Base-by-base conservation (phyloP, 2,113 vertebrate species). In the Solea senegalensis region DNA sequence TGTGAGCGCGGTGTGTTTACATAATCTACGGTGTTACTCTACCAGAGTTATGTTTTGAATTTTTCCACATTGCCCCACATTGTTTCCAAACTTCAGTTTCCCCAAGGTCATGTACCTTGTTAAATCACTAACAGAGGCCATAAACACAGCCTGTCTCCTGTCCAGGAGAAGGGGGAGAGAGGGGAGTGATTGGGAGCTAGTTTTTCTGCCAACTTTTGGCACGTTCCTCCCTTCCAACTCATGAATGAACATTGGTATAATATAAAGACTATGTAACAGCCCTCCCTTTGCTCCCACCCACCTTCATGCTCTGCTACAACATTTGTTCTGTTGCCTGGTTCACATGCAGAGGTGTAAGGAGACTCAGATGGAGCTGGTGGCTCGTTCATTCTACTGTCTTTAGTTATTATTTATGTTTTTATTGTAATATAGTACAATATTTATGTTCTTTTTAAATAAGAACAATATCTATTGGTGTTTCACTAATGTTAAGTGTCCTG, bases 191-290 rank as follows among this genome's bases (percentile, higher is more conserved):
- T 80, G 74, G 58, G 72, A 74, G 73, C 57, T 57, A 27, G 64
- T 65, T 74, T 65, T 66, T 71, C 59, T 78, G 80, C 76, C 72
- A 76, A 45, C 59, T 75, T 57, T 71, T 84, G 82, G 82, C 75
- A 82, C 34, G 26, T 69, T 72, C 40, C 55, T 70, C 62, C 65
- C 21, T 62, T 58, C 54, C 45, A 49, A 62, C 43, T 74, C 62
- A 76, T 89, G 84, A 90, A 90, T 87, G 86, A 83, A 83, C 63
- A 58, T 69, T 80, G 79, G 86, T 86, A 69, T 83, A 83, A 80
- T 70, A 80, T 72, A 78, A 77, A 72, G 71, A 46, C 75, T 53
- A 39, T 74, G 81, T 60, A 78, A 40, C 41, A 61, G 58, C 64
- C 65, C 78, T 76, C 68, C 59, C 65, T n/a, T 16, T 11, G 6